phyloP scores from a whole-genome alignment of 2,113 vertebrate genomes.

The Illadopsis cleaveri region DNA sequence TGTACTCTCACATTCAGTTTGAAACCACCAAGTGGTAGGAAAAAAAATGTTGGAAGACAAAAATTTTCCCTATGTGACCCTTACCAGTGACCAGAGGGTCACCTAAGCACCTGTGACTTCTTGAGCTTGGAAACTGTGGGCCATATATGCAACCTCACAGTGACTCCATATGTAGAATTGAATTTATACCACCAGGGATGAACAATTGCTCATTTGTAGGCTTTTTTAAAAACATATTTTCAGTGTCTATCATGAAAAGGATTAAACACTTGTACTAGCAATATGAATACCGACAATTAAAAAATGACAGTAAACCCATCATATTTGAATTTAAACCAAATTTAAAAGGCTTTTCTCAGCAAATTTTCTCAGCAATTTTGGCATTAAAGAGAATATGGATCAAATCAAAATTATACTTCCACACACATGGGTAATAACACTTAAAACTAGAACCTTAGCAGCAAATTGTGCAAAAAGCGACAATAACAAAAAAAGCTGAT shows the following conservation, averaged over 20 bases:
- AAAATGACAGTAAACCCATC: conserved; percentile 59
- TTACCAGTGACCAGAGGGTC: background rate
- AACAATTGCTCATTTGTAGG: background rate
- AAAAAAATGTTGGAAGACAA: background rate
- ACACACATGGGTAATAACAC: conserved; percentile 33
- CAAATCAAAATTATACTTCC: conserved; percentile 54
- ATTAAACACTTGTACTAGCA: conserved; percentile 8
- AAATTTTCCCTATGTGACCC: background rate
- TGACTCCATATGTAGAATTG: background rate
- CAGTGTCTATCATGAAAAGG: conserved; percentile 43
- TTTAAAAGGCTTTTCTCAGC: conserved; percentile 37
- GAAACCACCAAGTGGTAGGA: background rate
- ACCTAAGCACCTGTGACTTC: background rate
- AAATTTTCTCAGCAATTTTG: conserved; percentile 54
- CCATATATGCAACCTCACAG: background rate
- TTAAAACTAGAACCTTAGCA: conserved; percentile 61
- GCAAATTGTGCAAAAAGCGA: conserved; percentile 12
- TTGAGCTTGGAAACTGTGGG: background rate
- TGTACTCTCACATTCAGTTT: background rate
- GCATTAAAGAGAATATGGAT: conserved; percentile 58
- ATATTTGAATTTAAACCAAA: conserved; percentile 64
- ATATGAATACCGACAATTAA: conserved; percentile 53
- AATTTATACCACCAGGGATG: background rate
- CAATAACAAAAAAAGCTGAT: background rate
- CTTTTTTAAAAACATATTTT: background rate